Evolutionary conservation across 1,140 invertebrate genomes (phyloP), one percentile per base, ranked within the genome.

Genomic region (Glossosoma conforme): DNA sequence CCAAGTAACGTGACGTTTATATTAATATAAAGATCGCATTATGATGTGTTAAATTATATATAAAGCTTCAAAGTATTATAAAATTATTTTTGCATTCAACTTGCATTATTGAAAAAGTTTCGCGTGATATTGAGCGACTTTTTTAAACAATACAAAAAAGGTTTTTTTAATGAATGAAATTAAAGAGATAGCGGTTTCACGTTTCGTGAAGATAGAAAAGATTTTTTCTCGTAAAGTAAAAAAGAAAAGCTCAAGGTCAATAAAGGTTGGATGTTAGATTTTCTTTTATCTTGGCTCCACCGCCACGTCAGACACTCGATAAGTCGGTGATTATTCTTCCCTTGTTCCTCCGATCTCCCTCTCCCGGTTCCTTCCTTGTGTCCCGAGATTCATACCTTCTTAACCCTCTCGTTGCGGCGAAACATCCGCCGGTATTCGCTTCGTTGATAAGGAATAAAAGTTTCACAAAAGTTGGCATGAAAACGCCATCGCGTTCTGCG

Each of bases 321-420:
- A 54, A 54, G 52, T 54, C 52, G 44, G 52, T 43, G 52, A 54
- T 54, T 54, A 54, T 54, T 54, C 52, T 54, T 54, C 14, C 35
- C 52, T 41, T 47, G 22, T 30, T 42, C 44, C 44, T 33, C 44
- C 8, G 24, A 32, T 19, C 42, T 18, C 13, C 18, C 32, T 19
- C 17, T 30, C 42, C 33, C 33, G 30, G 42, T 44, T 44, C 42
- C 19, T 8, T 28, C 24, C 14, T 8, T n/a, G n/a, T n/a, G n/a
- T n/a, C n/a, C n/a, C n/a, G n/a, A n/a, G n/a, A 4, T n/a, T 11
- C n/a, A 33, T 33, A 13, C 15, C 33, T 11, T 35, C 33, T 21
- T 30, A 44, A 41, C 44, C 44, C 51, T 28, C 14, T 15, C 17
- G n/a, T 15, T 22, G 22, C 13, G n/a, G 21, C 17, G 38, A 41